A percentile compares a stretch with the other conserved stretches of the same genome.
Conservation (phyloP, 2,888 invertebrate genomes). For the Bembecia ichneumoniformis region DNA sequence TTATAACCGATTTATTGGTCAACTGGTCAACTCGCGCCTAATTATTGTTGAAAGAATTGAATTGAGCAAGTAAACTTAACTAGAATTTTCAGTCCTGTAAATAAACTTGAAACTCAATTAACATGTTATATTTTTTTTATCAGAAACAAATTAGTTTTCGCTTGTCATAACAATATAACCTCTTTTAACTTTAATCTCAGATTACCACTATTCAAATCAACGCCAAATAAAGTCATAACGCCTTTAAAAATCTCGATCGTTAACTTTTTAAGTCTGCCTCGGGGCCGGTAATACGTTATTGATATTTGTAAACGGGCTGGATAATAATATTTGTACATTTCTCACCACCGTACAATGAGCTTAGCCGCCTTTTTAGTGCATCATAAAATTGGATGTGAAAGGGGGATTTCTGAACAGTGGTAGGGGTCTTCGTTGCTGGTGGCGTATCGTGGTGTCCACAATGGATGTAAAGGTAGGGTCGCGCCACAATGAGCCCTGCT, state of each 20-base stretch:
- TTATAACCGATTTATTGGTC: too few species aligned
- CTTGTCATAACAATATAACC: neutral
- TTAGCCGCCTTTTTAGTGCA: conserved; percentile 18
- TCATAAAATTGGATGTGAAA: conserved; percentile 10
- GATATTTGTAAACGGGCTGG: conserved; percentile 69
- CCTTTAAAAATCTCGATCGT: conserved; percentile 39
- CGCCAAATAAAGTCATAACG: conserved; percentile 35
- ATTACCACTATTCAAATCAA: neutral
- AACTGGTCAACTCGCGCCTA: too few species aligned
- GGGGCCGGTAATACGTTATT: conserved; percentile 67
- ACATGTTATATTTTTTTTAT: too few species aligned
- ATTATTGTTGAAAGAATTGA: too few species aligned
- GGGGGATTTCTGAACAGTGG: conserved; percentile 21
- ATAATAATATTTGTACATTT: conserved; percentile 69
- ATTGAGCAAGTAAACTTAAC: too few species aligned
- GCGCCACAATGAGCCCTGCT: conserved; percentile 63
- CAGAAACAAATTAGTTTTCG: too few species aligned
- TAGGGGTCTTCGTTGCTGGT: conserved; percentile 31
- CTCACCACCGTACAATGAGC: conserved; percentile 37
- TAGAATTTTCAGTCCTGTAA: too few species aligned
- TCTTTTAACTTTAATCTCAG: neutral
- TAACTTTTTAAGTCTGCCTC: conserved; percentile 65
- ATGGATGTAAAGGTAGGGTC: conserved; percentile 63
- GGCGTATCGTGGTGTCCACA: conserved; percentile 52
- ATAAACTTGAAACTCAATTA: too few species aligned